phyloP scores from a whole-genome alignment of 2,113 vertebrate genomes.

The Microcebus tavaratra region DNA sequence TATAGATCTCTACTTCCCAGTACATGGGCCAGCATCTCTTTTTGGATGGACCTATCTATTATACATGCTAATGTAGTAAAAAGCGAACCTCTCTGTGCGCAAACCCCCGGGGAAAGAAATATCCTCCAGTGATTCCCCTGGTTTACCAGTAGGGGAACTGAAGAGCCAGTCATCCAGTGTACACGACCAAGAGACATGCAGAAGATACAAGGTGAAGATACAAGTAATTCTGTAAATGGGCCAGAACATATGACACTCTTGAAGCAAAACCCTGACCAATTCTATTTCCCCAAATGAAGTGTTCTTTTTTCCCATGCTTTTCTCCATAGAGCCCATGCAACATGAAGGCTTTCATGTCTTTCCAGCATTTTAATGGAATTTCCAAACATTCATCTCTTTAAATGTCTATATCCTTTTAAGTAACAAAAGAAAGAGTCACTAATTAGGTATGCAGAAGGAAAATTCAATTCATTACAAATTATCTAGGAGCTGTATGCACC shows the following conservation, averaged over 20 bases:
- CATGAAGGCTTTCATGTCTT: neutral
- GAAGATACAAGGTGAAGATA: neutral
- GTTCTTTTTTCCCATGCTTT: neutral
- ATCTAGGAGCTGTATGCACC: neutral
- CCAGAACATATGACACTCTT: neutral
- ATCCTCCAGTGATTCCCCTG: neutral
- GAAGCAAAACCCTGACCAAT: neutral
- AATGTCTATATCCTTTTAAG: constrained; percentile 52
- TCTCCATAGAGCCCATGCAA: neutral
- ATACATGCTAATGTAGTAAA: neutral
- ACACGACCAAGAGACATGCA: neutral
- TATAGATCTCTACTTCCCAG: neutral
- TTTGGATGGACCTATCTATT: neutral
- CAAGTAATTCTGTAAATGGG: neutral
- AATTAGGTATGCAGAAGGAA: constrained; percentile 59
- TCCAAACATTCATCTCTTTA: constrained; percentile 21
- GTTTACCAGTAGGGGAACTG: neutral
- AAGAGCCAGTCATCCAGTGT: neutral
- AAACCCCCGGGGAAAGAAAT: neutral
- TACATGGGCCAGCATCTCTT: neutral
- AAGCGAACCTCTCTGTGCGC: neutral
- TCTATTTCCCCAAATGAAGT: neutral
- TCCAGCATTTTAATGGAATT: constrained; percentile 29
- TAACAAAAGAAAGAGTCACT: constrained; percentile 37
- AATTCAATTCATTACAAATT: constrained; percentile 61